These are phyloP conservation scores for Myioborus melanocephalus DNA, from an alignment of 2,797 vertebrate species.

Conservation along the genomic window DNA sequence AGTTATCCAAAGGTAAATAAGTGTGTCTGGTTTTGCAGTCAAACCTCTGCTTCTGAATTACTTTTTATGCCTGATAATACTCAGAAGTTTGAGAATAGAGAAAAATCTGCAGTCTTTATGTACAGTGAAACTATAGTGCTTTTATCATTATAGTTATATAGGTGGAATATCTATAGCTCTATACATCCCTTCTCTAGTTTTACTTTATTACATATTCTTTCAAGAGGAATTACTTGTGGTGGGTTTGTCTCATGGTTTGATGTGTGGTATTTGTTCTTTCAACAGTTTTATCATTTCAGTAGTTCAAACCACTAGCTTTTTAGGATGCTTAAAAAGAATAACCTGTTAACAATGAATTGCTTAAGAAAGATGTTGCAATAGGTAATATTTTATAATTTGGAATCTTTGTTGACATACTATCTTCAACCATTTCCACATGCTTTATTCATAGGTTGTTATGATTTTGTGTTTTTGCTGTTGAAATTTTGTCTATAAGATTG, in stretches of 20 bases:
- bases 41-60: not conserved
- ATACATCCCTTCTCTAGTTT: not conserved
- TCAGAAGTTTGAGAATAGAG: not conserved
- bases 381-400: not conserved
- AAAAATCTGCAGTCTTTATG: not conserved
- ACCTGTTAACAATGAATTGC: not conserved
- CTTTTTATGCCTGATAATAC: not conserved
- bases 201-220: not conserved
- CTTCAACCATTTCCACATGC: not conserved
- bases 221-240: not conserved
- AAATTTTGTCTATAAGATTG: not conserved
- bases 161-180: not conserved
- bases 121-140: not conserved
- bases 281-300: not conserved
- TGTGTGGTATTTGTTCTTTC: not conserved
- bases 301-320: not conserved
- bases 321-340: not conserved
- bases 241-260: not conserved
- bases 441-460: not conserved
- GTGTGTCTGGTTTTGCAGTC: not conserved
- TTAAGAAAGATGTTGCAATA: not conserved
- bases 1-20: not conserved
- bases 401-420: not conserved
- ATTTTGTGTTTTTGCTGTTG: not conserved
- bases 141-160: not conserved